These are phyloP conservation scores for Heterotilapia buettikoferi DNA, from an alignment of 2,113 vertebrate genomes.

Conservation along the genomic window DNA sequence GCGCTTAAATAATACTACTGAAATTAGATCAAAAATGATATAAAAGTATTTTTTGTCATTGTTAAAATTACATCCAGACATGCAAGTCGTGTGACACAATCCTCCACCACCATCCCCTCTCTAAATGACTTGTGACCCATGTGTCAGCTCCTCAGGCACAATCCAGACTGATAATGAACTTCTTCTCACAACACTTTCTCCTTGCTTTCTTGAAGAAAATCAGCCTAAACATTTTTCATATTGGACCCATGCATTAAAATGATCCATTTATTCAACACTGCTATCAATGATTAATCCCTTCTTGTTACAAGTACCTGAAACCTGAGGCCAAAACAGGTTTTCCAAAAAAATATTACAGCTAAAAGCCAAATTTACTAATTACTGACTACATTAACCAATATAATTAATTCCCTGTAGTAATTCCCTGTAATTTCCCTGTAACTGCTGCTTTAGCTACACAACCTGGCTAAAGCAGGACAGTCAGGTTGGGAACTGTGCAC, in stretches of 20 bases:
- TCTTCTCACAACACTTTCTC: background rate
- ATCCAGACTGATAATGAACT: slow-evolving; percentile 18
- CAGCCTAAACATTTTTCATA: background rate
- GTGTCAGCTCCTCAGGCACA: slow-evolving; percentile 11
- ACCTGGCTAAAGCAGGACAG: background rate
- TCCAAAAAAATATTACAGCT: background rate
- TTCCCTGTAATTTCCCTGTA: background rate
- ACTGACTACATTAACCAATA: background rate
- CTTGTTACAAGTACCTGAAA: background rate
- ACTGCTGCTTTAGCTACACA: background rate
- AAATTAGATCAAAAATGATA: background rate
- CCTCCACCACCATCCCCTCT: background rate
- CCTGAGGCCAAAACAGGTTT: background rate
- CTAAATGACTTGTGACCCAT: slow-evolving; percentile 1
- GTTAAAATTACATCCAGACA: background rate
- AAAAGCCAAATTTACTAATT: background rate
- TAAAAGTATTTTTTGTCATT: background rate
- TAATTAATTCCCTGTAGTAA: background rate
- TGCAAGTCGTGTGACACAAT: background rate
- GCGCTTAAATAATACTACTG: background rate
- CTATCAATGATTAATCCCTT: background rate
- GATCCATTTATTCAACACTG: background rate
- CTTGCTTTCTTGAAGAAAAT: background rate
- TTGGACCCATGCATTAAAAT: background rate
- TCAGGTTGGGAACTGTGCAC: background rate